phyloP scores from a whole-genome alignment of 2,113 vertebrate genomes.

The Melanostigma gelatinosum region DNA sequence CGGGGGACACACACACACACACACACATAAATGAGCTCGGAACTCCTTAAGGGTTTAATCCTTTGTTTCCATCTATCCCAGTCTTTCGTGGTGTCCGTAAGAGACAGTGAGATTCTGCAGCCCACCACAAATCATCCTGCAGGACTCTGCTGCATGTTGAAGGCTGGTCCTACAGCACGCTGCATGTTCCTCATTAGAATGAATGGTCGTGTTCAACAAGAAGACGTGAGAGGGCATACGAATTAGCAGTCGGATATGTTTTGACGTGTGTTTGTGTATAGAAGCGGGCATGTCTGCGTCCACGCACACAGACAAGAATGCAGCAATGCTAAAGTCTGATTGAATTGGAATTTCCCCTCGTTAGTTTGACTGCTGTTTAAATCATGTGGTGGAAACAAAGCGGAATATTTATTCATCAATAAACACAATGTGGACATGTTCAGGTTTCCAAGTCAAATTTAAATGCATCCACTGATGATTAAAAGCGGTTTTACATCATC shows the following conservation, averaged over 20 bases:
- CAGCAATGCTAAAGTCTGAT: constrained; percentile 21
- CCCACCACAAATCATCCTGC: constrained; percentile 45
- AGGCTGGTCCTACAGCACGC: constrained; percentile 27
- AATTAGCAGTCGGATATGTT: not conserved
- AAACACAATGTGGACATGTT: constrained; percentile 31
- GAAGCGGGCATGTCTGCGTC: not conserved
- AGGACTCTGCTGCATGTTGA: constrained; percentile 34
- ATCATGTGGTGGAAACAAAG: constrained; percentile 16
- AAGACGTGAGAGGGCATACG: not conserved
- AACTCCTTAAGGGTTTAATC: constrained; percentile 40
- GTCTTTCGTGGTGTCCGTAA: constrained; percentile 41
- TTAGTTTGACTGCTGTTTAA: constrained; percentile 24
- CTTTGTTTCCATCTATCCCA: constrained; percentile 50
- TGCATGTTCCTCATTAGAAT: constrained; percentile 36
- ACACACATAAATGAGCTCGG: constrained; percentile 16
- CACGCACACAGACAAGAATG: not conserved
- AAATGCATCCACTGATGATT: constrained; percentile 40
- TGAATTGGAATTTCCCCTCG: constrained; percentile 27
- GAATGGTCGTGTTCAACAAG: constrained; percentile 2
- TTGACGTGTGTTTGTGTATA: constrained; percentile 8
- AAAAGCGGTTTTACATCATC: constrained; percentile 43
- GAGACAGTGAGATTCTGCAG: constrained; percentile 37
- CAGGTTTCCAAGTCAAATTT: constrained; percentile 26
- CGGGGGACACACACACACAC: not conserved
- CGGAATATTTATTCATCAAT: constrained; percentile 2